These are phyloP conservation scores for Spea hammondii DNA, from an alignment of 2,797 vertebrate species.

Conservation along the genomic window DNA sequence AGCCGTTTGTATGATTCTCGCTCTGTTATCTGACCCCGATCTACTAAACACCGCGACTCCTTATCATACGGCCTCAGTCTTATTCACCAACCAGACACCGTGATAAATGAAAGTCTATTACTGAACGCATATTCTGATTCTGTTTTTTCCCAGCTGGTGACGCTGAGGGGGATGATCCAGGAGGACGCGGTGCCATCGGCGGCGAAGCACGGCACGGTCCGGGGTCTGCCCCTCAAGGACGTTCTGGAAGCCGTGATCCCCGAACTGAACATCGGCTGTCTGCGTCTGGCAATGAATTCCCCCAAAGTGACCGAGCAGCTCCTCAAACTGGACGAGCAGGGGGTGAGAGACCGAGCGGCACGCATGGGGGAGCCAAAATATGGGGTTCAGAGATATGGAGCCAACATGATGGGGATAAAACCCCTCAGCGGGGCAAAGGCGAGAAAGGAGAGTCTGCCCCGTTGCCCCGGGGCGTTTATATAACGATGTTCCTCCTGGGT, in stretches of 20 bases:
- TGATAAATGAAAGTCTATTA: too few relatives aligned
- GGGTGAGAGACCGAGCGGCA: slow-evolving; percentile 70
- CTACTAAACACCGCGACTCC: too few relatives aligned
- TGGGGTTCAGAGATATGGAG: background rate
- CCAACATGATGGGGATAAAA: background rate
- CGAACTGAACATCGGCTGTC: slow-evolving; percentile 80
- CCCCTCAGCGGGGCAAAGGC: too few relatives aligned
- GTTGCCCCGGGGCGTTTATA: too few relatives aligned
- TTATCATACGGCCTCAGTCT: background rate
- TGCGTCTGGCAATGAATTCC: slow-evolving; percentile 79
- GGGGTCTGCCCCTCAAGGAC: slow-evolving; percentile 83
- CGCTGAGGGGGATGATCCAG: slow-evolving; percentile 83
- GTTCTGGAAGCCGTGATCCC: slow-evolving; percentile 85
- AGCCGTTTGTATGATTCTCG: too few relatives aligned
- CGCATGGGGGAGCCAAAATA: background rate
- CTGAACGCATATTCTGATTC: background rate
- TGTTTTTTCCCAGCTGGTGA: slow-evolving; percentile 72
- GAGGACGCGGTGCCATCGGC: slow-evolving; percentile 83
- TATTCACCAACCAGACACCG: background rate
- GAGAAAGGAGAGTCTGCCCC: too few relatives aligned
- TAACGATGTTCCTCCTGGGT: background rate
- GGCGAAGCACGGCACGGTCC: slow-evolving; percentile 75
- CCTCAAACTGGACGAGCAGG: slow-evolving; percentile 91
- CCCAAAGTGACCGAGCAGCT: slow-evolving; percentile 92
- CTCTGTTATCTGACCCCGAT: too few relatives aligned